Percentiles rank a stretch among this genome's conserved stretches.
These are phyloP conservation scores for Diogma glabrata DNA, from an alignment of 2,888 invertebrate species.

Conservation along the genomic window DNA sequence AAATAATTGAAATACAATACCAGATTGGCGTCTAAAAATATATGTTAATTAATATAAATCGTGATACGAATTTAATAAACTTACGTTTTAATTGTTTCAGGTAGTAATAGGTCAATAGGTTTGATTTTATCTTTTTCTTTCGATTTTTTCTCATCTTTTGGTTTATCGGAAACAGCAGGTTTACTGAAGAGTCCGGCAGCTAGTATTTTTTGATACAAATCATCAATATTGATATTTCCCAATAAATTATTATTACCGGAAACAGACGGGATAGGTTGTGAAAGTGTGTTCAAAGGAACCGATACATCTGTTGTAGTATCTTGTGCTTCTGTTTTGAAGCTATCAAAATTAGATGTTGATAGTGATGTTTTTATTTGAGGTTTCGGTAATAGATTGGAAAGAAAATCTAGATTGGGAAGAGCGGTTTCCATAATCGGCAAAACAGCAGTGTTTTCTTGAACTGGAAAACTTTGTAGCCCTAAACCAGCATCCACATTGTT, in stretches of 20 bases:
- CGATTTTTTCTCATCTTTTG: conserved; percentile 25
- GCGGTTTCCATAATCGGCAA: too few relatives aligned
- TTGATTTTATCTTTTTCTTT: conserved; percentile 37
- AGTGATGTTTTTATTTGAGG: background rate
- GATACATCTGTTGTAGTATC: conserved; percentile 23
- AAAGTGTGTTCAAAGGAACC: conserved; percentile 51
- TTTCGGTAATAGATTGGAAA: conserved; percentile 7
- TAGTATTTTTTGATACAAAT: conserved; percentile 74
- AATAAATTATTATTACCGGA: conserved; percentile 37
- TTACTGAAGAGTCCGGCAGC: conserved; percentile 66
- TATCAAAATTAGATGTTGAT: background rate
- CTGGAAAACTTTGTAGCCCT: background rate
- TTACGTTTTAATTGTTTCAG: conserved; percentile 57
- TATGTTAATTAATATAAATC: conserved; percentile 21
- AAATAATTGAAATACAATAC: conserved; percentile 59
- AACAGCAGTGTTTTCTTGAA: background rate
- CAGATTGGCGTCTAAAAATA: conserved; percentile 48
- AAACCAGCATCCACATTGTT: background rate
- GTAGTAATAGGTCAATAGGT: conserved; percentile 52
- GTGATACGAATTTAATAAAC: background rate
- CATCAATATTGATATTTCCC: conserved; percentile 55
- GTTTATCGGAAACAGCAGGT: conserved; percentile 15
- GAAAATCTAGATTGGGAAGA: background rate
- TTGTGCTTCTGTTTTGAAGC: background rate
- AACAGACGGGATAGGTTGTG: conserved; percentile 30